Evolutionary conservation across 2,113 vertebrate genomes (phyloP).

Genomic region (Zosterops lateralis): DNA sequence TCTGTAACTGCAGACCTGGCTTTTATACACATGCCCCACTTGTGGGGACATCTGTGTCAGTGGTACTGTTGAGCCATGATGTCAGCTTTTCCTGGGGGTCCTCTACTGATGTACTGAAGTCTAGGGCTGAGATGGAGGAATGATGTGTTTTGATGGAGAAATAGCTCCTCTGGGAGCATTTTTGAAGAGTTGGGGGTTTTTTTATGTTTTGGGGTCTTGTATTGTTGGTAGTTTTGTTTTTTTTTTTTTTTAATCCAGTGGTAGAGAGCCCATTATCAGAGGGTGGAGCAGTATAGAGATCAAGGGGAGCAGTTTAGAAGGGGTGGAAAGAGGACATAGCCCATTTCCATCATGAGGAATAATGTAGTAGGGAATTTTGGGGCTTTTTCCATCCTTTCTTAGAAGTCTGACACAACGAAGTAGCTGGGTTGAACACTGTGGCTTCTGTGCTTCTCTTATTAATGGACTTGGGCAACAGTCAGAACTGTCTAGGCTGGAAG

Average conservation of each 20-base stretch:
- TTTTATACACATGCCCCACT: not conserved
- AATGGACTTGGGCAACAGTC: not conserved
- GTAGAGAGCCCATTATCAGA: not conserved
- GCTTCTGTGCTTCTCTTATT: not conserved
- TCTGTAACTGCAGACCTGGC: not conserved
- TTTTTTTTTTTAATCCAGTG: not conserved
- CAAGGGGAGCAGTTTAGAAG: not conserved
- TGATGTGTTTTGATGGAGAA: not conserved
- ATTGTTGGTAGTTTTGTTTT: no score
- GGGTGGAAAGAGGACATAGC: not conserved
- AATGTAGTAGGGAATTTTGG: not conserved
- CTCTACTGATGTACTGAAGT: not conserved
- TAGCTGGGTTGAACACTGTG: not conserved
- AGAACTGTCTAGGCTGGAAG: not conserved
- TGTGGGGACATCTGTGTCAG: not conserved
- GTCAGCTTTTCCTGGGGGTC: not conserved
- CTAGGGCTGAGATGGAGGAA: not conserved
- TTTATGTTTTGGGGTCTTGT: not conserved
- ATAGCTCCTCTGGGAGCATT: fast-evolving
- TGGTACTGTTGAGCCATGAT: not conserved
- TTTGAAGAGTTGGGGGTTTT: not conserved
- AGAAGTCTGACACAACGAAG: not conserved
- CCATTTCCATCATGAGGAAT: not conserved
- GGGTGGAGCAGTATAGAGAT: not conserved
- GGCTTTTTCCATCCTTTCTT: not conserved